Evolutionary conservation across 2,888 invertebrate species (phyloP).

Genomic region (Hartigia nigra): DNA sequence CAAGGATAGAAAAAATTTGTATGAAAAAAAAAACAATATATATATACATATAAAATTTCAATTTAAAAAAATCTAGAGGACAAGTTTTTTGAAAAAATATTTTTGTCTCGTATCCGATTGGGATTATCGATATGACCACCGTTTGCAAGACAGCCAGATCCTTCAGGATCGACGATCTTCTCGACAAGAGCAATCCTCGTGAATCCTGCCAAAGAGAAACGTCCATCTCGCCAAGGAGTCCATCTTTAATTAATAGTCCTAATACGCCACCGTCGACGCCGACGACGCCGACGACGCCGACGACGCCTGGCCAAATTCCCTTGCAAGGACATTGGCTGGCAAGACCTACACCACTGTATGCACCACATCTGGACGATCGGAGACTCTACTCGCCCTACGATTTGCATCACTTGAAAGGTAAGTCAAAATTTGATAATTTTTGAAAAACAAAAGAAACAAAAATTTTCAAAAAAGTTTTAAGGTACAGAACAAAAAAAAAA

Average conservation of each 20-base stretch:
- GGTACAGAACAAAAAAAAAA: background rate
- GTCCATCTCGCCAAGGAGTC: constrained; percentile 10
- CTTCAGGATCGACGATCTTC: constrained; percentile 21
- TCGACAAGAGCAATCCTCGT: constrained; percentile 3
- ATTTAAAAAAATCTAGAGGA: too few species aligned
- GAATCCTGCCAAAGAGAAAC: constrained; percentile 15
- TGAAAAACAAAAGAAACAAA: too few species aligned
- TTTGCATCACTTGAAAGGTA: constrained; percentile 14
- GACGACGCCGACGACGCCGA: constrained; percentile 15
- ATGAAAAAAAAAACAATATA: too few species aligned
- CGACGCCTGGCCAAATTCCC: constrained; percentile 12
- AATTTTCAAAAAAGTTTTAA: background rate
- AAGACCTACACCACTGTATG: constrained; percentile 19
- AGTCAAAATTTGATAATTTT: background rate
- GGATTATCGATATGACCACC: background rate
- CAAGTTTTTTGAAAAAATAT: background rate
- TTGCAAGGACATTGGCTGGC: constrained; percentile 19
- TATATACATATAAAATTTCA: too few species aligned
- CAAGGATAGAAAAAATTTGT: background rate
- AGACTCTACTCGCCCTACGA: constrained; percentile 15
- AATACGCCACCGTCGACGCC: constrained; percentile 9
- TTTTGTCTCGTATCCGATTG: background rate
- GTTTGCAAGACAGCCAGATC: constrained; percentile 20
- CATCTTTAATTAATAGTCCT: background rate
- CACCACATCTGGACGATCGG: constrained; percentile 16